Evolutionary conservation across 2,797 vertebrate species (phyloP).

Genomic region (Lacerta bilineata): DNA sequence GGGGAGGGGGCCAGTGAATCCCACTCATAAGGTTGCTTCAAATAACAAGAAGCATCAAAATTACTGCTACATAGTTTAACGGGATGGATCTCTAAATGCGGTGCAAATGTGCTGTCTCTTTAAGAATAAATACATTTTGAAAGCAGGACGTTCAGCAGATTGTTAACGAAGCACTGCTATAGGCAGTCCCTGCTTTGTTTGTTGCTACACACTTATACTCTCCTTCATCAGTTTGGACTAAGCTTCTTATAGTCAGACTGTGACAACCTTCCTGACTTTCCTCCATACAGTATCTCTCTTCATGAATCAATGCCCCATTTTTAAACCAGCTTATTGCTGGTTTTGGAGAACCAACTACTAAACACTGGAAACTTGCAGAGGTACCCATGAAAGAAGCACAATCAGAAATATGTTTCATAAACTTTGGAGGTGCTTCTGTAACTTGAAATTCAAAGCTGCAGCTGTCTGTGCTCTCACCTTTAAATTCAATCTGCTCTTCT

Average conservation of each 20-base stretch:
- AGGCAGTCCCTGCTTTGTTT: constrained; percentile 86
- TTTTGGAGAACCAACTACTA: constrained; percentile 88
- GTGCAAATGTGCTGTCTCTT: constrained; percentile 34
- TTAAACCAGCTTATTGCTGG: constrained; percentile 91
- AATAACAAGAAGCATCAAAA: constrained; percentile 67
- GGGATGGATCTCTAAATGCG: constrained; percentile 42
- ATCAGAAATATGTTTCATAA: constrained; percentile 87
- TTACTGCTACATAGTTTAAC: constrained; percentile 51
- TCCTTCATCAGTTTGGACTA: constrained; percentile 86
- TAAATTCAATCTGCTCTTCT: constrained; percentile 88
- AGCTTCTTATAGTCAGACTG: constrained; percentile 90
- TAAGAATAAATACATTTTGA: constrained; percentile 36
- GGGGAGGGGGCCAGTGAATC: constrained; percentile 55
- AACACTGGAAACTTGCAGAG: constrained; percentile 91
- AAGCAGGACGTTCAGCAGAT: constrained; percentile 79
- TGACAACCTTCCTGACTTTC: constrained; percentile 89
- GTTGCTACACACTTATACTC: constrained; percentile 92
- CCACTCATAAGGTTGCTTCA: constrained; percentile 57
- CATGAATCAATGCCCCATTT: constrained; percentile 85
- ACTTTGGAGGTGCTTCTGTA: constrained; percentile 89
- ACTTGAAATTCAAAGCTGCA: constrained; percentile 95
- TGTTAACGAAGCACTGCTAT: constrained; percentile 87
- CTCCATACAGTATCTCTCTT: constrained; percentile 86
- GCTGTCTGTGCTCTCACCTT: constrained; percentile 84
- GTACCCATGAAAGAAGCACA: constrained; percentile 86